Evolutionary conservation across 2,888 invertebrate genomes (phyloP), one percentile per base, ranked within the genome.

Genomic region (Cryptus armator): DNA sequence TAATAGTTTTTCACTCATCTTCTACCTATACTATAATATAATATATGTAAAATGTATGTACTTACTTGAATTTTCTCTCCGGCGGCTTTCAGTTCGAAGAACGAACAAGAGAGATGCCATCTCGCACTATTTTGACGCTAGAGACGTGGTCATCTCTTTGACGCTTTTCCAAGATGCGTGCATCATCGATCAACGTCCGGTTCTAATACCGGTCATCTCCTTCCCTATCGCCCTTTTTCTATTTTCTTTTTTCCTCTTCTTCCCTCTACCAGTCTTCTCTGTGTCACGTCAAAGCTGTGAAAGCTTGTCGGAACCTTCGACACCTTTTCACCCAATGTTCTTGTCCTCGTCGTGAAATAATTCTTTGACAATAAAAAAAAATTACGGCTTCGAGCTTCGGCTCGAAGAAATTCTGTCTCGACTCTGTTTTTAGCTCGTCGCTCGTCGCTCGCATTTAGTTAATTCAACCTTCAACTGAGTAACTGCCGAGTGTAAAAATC

Each of bases 381-480:
- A 19, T 56, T 0, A 37, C 0, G 37, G 37, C 32, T 32, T 7
- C 4, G 14, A 62, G n/a, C 24, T 64, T 64, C 48, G 12, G 29
- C 29, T 29, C 16, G 62, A 48, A 59, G 32, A 71, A 71, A 71
- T 43, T 32, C 43, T 16, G 37, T 5, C 16, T 37, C 12, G 71
- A 51, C 6, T 12, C 62, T 75, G 14, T 46, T 75, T 46, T 75
- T 43, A 12, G 12, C 19, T 32, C n/a, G 37, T 44, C 29, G 29
- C 7, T 32, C 32, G n/a, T 46, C 29, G n/a, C 59, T 82, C 77
- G n/a, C 82, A 66, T 82, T 59, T 66, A 67, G 48, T 75, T 64
- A 37, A 75, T 62, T 75, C 37, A 16, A 48, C 32, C 9, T 43
- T 16, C 4, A 24, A n/a, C 46, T 10, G 59, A 46, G 24, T 53